These are phyloP conservation scores for Emydocephalus ijimae DNA, from an alignment of 2,113 vertebrate genomes.

Conservation along the genomic window DNA sequence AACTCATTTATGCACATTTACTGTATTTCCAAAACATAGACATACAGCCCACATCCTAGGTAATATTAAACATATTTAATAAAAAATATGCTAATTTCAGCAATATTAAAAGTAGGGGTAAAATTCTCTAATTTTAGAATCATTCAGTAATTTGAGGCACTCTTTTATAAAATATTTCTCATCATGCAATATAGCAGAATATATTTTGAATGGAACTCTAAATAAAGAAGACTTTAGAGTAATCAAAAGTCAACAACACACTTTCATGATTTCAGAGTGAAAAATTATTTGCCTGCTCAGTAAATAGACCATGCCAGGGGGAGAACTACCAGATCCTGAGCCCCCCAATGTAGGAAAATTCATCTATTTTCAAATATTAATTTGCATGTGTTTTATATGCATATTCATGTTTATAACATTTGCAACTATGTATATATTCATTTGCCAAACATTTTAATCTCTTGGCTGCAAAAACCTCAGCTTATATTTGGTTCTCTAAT, in stretches of 20 bases:
- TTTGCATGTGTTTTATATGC: not conserved
- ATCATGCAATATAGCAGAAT: not conserved
- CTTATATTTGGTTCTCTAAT: not conserved
- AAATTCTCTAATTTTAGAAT: not conserved
- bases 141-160: not conserved
- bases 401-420: not conserved
- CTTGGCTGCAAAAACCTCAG: not conserved
- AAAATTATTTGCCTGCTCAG: not conserved
- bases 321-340: not conserved
- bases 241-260: not conserved
- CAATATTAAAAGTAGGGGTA: not conserved
- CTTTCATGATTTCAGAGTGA: not conserved
- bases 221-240: not conserved
- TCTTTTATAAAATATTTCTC: not conserved
- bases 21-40: not conserved
- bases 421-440: not conserved
- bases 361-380: not conserved
- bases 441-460: not conserved
- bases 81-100: not conserved
- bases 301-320: not conserved
- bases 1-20: not conserved
- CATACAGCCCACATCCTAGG: not conserved
- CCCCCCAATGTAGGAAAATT: not conserved
- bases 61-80: not conserved
- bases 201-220: not conserved